These are phyloP conservation scores for Conomelus anceps DNA, from an alignment of 2,888 invertebrate genomes.

Conservation along the genomic window DNA sequence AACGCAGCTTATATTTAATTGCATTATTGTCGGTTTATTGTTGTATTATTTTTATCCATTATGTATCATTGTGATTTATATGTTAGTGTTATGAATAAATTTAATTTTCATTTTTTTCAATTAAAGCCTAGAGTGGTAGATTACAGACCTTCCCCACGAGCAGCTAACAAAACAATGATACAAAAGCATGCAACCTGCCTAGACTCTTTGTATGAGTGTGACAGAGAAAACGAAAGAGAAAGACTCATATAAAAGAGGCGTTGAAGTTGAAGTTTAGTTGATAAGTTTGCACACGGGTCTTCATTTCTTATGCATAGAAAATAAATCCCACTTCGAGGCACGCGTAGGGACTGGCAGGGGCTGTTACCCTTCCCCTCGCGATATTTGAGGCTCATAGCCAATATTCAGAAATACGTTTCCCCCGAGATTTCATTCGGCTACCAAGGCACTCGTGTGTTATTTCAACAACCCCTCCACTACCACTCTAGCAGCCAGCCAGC, in stretches of 20 bases:
- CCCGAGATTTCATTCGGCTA: background rate
- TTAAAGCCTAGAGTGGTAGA: too few relatives aligned
- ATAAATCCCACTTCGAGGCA: background rate
- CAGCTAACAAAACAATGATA: too few relatives aligned
- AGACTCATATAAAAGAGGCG: background rate
- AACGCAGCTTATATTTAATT: too few relatives aligned
- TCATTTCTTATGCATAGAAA: constrained; percentile 13
- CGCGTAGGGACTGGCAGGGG: background rate
- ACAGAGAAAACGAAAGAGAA: background rate
- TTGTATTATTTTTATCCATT: too few relatives aligned
- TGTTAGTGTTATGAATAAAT: too few relatives aligned
- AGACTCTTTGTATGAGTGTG: too few relatives aligned
- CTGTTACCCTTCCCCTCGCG: background rate
- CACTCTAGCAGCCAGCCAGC: background rate
- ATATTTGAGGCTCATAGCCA: background rate
- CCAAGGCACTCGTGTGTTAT: background rate
- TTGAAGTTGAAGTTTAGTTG: constrained; percentile 6
- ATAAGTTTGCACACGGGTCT: background rate
- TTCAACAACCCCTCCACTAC: background rate
- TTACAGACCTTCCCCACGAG: too few relatives aligned
- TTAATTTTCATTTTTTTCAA: too few relatives aligned
- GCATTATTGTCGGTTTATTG: too few relatives aligned
- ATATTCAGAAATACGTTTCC: background rate
- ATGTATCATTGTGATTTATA: too few relatives aligned
- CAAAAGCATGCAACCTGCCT: too few relatives aligned